phyloP scores from a whole-genome alignment of 2,888 invertebrate genomes.

The Macaria liturata region DNA sequence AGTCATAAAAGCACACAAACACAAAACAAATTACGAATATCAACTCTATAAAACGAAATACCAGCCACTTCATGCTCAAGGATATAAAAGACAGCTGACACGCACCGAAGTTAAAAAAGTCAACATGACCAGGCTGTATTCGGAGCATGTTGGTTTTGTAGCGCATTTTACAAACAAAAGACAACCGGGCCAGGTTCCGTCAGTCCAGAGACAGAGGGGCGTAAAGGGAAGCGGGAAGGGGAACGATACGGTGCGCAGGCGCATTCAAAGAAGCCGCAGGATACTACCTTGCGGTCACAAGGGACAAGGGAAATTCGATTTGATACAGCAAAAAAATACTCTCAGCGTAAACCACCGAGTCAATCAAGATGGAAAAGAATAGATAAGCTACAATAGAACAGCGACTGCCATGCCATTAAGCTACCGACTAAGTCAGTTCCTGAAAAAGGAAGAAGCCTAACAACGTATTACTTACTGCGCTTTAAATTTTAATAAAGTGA shows the following conservation, averaged over 20 bases:
- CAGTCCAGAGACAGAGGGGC: conserved; percentile 39
- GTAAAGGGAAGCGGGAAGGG: conserved; percentile 32
- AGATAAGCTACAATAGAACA: too few species aligned
- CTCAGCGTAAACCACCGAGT: background rate
- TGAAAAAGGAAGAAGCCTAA: too few species aligned
- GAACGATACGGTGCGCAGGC: conserved; percentile 63
- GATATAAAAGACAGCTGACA: conserved; percentile 20
- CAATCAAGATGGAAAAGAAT: background rate
- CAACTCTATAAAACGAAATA: too few species aligned
- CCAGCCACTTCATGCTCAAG: background rate
- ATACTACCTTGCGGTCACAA: conserved; percentile 60
- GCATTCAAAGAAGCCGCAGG: conserved; percentile 75
- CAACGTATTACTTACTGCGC: too few species aligned
- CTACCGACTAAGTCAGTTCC: too few species aligned
- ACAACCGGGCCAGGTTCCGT: conserved; percentile 56
- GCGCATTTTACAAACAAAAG: conserved; percentile 75
- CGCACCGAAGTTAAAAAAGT: conserved; percentile 40
- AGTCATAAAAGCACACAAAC: too few species aligned
- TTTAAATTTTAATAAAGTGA: too few species aligned
- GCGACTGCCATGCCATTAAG: too few species aligned
- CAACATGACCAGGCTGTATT: conserved; percentile 49
- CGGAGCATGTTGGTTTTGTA: conserved; percentile 69
- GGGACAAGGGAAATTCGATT: conserved; percentile 57
- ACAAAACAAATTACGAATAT: too few species aligned
- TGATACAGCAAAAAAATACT: conserved; percentile 25